A percentile compares a stretch with the other conserved stretches of the same genome.
Evolutionary conservation across 2,113 vertebrate genomes (phyloP).

Genomic region (Paradoxurus hermaphroditus): DNA sequence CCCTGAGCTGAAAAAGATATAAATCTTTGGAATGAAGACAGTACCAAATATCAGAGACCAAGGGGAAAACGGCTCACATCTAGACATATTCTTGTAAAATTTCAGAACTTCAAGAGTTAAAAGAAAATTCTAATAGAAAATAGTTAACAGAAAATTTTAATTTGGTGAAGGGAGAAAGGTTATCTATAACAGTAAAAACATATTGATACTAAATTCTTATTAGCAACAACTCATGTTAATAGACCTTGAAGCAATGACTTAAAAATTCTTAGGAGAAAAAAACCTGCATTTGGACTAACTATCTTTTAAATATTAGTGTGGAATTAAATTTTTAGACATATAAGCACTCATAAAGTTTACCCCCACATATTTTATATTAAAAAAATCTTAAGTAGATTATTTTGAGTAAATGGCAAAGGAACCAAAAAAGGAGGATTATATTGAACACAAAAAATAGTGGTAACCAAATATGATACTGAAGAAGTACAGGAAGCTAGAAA

Average conservation of each 20-base stretch:
- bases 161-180: neutral
- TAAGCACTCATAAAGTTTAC: neutral
- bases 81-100: neutral
- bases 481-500: neutral
- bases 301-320: neutral
- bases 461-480: neutral
- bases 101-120: conserved; percentile 20
- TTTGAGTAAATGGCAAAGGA: conserved; percentile 16
- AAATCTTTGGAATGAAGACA: neutral
- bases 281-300: neutral
- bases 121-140: neutral
- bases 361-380: neutral
- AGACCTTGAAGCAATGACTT: neutral
- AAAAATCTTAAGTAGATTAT: conserved; percentile 5
- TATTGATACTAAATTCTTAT: neutral
- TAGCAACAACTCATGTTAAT: neutral
- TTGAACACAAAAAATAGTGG: neutral
- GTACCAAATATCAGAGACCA: neutral
- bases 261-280: neutral
- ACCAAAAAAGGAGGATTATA: neutral
- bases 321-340: neutral
- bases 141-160: neutral
- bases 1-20: neutral
- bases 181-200: neutral
- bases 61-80: neutral